Evolutionary conservation across 2,797 vertebrate genomes (phyloP).

Genomic region (Delichon dasypus): DNA sequence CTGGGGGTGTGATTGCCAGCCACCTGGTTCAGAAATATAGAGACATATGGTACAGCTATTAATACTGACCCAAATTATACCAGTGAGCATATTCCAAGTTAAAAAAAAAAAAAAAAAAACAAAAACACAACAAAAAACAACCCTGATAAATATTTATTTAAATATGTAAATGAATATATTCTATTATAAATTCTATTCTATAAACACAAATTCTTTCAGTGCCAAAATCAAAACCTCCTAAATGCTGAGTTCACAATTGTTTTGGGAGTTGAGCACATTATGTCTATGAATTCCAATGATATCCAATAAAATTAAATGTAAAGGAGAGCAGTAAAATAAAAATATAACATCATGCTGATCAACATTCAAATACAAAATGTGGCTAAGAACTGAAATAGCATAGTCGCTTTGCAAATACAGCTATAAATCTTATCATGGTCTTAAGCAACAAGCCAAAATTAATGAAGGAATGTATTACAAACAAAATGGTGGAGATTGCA

Average conservation of each 20-base stretch:
- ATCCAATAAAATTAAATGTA: background rate
- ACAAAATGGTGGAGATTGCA: background rate
- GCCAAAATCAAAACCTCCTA: background rate
- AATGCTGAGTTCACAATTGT: background rate
- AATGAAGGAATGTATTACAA: background rate
- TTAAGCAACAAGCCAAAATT: background rate
- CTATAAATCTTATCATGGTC: background rate
- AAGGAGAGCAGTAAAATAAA: background rate
- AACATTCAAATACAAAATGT: background rate
- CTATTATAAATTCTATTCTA: background rate
- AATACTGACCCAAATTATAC: slow-evolving; percentile 3
- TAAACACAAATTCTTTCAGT: background rate
- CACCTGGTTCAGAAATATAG: slow-evolving; percentile 27
- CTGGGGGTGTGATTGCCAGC: background rate
- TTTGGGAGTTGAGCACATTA: background rate
- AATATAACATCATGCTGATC: background rate
- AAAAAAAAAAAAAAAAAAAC: background rate
- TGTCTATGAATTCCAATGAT: background rate
- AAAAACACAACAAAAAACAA: too few species aligned
- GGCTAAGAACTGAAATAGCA: background rate
- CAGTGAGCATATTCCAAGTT: background rate
- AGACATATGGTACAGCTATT: slow-evolving; percentile 21
- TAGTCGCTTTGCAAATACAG: background rate
- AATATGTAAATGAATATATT: background rate
- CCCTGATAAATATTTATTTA: slow-evolving; percentile 1